phyloP scores from a whole-genome alignment of 1,140 invertebrate genomes.

The Drosophila azteca region DNA sequence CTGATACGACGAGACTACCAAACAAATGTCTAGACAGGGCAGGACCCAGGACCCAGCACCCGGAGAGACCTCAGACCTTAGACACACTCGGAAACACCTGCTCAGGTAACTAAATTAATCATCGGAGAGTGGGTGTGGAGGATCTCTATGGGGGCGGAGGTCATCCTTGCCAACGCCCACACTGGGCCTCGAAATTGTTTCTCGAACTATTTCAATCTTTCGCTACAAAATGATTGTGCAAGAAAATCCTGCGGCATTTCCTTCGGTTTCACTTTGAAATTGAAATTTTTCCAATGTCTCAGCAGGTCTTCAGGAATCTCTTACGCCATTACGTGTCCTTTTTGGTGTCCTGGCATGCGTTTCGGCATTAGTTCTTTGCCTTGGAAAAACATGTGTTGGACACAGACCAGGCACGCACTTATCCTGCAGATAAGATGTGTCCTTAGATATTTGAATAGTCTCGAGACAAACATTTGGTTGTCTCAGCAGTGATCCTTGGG shows the following conservation, averaged over 20 bases:
- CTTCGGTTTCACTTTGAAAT: constrained; percentile 11
- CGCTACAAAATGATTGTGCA: constrained; percentile 40
- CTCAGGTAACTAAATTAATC: constrained; percentile 48
- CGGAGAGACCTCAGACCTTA: no score
- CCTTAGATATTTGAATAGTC: constrained; percentile 20
- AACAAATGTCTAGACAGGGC: constrained; percentile 53
- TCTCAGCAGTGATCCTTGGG: not conserved
- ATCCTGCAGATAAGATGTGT: constrained; percentile 21
- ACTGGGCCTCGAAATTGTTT: constrained; percentile 12
- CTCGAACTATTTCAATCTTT: constrained; percentile 25
- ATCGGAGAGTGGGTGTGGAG: constrained; percentile 21
- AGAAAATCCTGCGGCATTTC: constrained; percentile 13
- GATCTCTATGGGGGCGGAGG: constrained; percentile 22
- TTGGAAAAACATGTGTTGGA: constrained; percentile 37
- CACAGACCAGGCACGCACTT: constrained; percentile 37
- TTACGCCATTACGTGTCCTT: constrained; percentile 30
- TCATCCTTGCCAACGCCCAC: constrained; percentile 11
- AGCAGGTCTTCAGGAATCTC: constrained; percentile 16
- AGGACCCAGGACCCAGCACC: constrained; percentile 8
- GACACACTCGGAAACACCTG: constrained; percentile 26
- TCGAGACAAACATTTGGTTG: not conserved
- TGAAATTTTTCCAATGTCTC: constrained; percentile 6
- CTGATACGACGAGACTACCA: constrained; percentile 34
- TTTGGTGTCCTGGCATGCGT: not conserved
- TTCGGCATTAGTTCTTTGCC: not conserved